Evolutionary conservation across 2,888 invertebrate species (phyloP).

Genomic region (Ceriagrion tenellum): DNA sequence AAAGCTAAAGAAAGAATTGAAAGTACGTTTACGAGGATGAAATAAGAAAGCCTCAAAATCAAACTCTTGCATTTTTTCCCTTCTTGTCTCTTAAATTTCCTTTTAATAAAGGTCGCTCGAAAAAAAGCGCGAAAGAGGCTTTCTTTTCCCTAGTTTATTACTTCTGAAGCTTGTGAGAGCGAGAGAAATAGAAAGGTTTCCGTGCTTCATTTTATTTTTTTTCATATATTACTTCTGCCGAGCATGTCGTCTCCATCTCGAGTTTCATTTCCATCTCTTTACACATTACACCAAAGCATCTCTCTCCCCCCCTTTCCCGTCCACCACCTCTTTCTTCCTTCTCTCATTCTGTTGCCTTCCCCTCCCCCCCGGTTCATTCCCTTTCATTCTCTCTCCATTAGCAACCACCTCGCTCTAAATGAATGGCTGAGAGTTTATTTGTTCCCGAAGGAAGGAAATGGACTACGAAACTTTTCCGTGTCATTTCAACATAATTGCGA

Average conservation of each 20-base stretch:
- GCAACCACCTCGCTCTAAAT: neutral
- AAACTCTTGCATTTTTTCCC: neutral
- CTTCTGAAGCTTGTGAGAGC: neutral
- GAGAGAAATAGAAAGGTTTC: neutral
- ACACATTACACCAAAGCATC: neutral
- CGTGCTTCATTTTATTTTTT: neutral
- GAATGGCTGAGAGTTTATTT: neutral
- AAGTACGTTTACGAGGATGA: neutral
- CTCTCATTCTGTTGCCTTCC: neutral
- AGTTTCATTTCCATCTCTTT: constrained; percentile 40
- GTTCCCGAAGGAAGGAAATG: neutral
- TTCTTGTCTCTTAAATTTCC: neutral
- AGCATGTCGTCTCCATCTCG: constrained; percentile 25
- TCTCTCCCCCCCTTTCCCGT: neutral
- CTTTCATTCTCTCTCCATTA: constrained; percentile 16
- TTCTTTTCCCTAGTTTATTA: neutral
- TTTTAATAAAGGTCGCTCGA: constrained; percentile 7
- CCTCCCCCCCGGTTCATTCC: neutral
- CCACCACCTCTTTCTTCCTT: neutral
- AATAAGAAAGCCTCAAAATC: neutral
- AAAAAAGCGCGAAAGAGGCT: neutral
- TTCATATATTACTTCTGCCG: neutral
- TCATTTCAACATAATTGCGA: constrained; percentile 11
- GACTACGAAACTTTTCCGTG: neutral
- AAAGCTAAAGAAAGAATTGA: neutral